Evolutionary conservation across 2,888 invertebrate species (phyloP).

Genomic region (Drosophila koepferae): DNA sequence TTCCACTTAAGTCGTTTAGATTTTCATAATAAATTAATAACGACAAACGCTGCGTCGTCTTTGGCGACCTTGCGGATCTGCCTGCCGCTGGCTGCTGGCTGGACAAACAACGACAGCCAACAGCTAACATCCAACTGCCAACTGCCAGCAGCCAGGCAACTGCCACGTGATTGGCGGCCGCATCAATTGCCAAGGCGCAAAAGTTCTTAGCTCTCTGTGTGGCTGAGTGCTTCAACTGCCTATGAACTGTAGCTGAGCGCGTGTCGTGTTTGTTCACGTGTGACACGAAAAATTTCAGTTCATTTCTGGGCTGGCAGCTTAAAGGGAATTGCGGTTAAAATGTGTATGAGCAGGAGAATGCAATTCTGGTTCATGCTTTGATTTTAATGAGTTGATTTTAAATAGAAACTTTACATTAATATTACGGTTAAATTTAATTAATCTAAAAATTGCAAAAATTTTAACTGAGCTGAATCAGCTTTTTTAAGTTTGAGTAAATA

Average conservation of each 20-base stretch:
- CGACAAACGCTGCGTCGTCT: constrained; percentile 65
- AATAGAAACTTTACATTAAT: too few relatives aligned
- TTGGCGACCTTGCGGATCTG: constrained; percentile 58
- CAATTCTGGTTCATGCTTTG: too few relatives aligned
- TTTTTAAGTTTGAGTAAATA: too few relatives aligned
- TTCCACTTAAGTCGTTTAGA: constrained; percentile 84
- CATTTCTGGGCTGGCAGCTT: too few relatives aligned
- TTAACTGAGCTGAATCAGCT: too few relatives aligned
- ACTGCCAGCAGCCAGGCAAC: constrained; percentile 7
- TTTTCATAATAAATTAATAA: constrained; percentile 84
- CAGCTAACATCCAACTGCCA: constrained; percentile 15
- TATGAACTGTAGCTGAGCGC: constrained; percentile 34
- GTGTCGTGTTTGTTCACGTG: not conserved
- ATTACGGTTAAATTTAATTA: too few relatives aligned
- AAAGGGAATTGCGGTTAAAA: too few relatives aligned
- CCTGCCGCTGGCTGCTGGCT: constrained; percentile 11
- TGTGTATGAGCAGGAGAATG: too few relatives aligned
- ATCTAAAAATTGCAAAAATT: too few relatives aligned
- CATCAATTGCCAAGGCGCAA: constrained; percentile 69
- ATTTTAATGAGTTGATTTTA: too few relatives aligned
- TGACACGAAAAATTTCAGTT: not conserved
- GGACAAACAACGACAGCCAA: constrained; percentile 46
- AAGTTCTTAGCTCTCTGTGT: constrained; percentile 43
- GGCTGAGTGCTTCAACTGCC: constrained; percentile 37
- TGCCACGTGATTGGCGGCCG: constrained; percentile 26